A percentile compares a stretch with the other conserved stretches of the same genome.
These are phyloP conservation scores for Scotopteryx bipunctaria DNA, from an alignment of 2,888 invertebrate species.

Conservation along the genomic window DNA sequence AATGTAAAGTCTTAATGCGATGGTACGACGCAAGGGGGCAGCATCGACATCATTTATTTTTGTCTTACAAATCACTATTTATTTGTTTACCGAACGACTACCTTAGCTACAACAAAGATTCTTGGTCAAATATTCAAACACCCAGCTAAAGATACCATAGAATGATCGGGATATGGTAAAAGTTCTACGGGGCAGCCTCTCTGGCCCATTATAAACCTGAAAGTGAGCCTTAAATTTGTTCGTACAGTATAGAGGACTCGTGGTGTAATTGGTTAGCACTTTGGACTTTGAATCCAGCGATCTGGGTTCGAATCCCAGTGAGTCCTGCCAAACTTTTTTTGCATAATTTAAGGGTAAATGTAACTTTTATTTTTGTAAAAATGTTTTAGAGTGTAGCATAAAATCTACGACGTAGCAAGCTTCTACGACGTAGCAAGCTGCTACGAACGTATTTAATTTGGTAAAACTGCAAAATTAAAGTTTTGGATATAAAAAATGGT, in stretches of 20 bases:
- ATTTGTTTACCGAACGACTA: too few relatives aligned
- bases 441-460: background rate
- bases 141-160: too few relatives aligned
- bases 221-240: background rate
- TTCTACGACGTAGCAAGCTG: background rate
- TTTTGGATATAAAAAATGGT: too few relatives aligned
- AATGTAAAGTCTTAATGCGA: too few relatives aligned
- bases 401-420: background rate
- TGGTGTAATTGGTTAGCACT: constrained; percentile 17
- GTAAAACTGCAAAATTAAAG: too few relatives aligned
- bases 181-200: too few relatives aligned
- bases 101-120: too few relatives aligned
- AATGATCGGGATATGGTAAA: too few relatives aligned
- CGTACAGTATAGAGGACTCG: background rate
- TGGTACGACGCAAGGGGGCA: background rate
- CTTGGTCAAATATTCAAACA: too few relatives aligned
- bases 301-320: constrained; percentile 13
- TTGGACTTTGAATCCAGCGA: constrained; percentile 11
- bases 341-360: background rate
- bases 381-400: too few relatives aligned
- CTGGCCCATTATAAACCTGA: background rate
- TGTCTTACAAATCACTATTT: too few relatives aligned
- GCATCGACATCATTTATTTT: background rate
- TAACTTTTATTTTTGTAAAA: background rate
- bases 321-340: background rate